Percentiles rank a stretch among this genome's conserved stretches.
These are phyloP conservation scores for Acrobasis suavella DNA, from an alignment of 2,888 invertebrate species.

Conservation along the genomic window DNA sequence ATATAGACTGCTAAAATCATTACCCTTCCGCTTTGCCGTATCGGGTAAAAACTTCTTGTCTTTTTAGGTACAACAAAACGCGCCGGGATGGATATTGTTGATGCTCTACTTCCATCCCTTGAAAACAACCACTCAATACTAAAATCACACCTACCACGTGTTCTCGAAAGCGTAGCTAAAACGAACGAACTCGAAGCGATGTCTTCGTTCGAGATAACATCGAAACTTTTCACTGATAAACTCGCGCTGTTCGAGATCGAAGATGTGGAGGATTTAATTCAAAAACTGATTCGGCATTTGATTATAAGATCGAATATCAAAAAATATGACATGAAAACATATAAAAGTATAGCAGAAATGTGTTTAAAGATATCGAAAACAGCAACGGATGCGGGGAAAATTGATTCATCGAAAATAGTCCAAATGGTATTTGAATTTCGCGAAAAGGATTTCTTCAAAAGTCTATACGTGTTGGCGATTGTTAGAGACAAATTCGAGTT, in stretches of 20 bases:
- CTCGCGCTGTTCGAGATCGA: conserved; percentile 44
- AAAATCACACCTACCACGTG: conserved; percentile 41
- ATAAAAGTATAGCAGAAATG: conserved; percentile 31
- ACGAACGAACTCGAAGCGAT: conserved; percentile 35
- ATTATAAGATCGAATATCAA: conserved; percentile 28
- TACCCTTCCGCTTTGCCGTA: too few relatives aligned
- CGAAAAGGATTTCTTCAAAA: conserved; percentile 25
- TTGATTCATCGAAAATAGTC: conserved; percentile 8
- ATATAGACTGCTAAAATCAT: too few relatives aligned
- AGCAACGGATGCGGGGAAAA: conserved; percentile 25
- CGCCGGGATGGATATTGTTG: conserved; percentile 48
- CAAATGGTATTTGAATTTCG: conserved; percentile 18
- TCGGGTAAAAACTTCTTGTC: too few relatives aligned
- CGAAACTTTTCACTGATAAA: conserved; percentile 47
- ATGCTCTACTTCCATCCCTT: conserved; percentile 43
- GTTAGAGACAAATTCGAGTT: conserved; percentile 32
- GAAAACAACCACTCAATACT: conserved; percentile 49
- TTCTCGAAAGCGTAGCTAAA: conserved; percentile 40
- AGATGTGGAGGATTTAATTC: conserved; percentile 20
- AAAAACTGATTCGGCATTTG: conserved; percentile 30
- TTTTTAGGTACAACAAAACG: conserved; percentile 47
- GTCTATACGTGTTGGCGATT: conserved; percentile 33
- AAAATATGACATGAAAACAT: conserved; percentile 27
- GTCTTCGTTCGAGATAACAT: conserved; percentile 40
- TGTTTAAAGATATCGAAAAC: conserved; percentile 35